phyloP scores from a whole-genome alignment of 2,113 vertebrate species.

The Petrocephalus zakoni region DNA sequence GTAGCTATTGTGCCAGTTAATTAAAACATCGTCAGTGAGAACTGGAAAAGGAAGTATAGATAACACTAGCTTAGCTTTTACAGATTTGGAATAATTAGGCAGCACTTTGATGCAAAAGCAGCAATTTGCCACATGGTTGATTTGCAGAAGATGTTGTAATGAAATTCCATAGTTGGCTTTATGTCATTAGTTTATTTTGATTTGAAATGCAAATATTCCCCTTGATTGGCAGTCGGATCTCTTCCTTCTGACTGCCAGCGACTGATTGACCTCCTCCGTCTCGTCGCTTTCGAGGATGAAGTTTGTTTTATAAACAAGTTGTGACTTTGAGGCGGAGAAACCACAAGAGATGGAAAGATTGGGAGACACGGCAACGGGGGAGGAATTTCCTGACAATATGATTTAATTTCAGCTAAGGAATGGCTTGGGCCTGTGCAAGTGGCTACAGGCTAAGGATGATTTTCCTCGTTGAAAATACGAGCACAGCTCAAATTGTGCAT shows the following conservation, averaged over 20 bases:
- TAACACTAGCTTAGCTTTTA: not conserved
- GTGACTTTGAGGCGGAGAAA: constrained; percentile 4
- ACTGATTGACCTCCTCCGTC: not conserved
- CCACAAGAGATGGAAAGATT: not conserved
- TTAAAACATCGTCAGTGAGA: not conserved
- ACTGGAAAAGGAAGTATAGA: not conserved
- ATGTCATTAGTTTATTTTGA: not conserved
- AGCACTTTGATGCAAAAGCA: constrained; percentile 2
- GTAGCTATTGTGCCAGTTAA: not conserved
- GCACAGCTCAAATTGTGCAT: not conserved
- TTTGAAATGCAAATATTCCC: not conserved
- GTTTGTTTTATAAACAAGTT: not conserved
- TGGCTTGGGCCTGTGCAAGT: not conserved
- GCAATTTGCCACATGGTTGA: constrained; percentile 7
- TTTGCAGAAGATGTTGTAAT: not conserved
- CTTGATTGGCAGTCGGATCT: constrained; percentile 4
- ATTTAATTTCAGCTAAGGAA: constrained; percentile 9
- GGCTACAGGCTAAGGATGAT: not conserved
- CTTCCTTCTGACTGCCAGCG: not conserved
- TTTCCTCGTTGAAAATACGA: not conserved
- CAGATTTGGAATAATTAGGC: not conserved
- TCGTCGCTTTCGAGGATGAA: not conserved
- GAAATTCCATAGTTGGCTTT: constrained; percentile 7
- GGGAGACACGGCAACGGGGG: not conserved
- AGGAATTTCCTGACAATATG: not conserved